Conservation (phyloP, 2,797 vertebrate species). For the Clarias platycephalus region DNA sequence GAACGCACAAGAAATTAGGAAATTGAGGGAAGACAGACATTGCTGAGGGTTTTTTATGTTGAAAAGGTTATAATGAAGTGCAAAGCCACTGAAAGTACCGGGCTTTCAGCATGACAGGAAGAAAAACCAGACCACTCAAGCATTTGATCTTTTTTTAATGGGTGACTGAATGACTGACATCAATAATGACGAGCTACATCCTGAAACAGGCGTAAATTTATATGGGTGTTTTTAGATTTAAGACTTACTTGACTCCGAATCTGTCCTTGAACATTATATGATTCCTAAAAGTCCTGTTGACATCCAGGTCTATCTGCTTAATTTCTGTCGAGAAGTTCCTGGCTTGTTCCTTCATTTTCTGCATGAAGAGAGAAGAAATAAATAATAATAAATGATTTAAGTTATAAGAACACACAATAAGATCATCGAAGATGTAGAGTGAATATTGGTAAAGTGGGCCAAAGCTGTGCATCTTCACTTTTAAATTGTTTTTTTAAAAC, state of each 20-base stretch:
- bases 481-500: too few species aligned
- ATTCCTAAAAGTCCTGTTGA: slow-evolving; percentile 92
- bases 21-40: not conserved
- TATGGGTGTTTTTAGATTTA: not conserved
- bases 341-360: slow-evolving; percentile 92
- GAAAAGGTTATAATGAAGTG: not conserved
- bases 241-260: slow-evolving; percentile 88
- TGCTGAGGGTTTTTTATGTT: not conserved
- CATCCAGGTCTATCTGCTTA: slow-evolving; percentile 90
- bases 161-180: too few species aligned
- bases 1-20: not conserved
- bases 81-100: not conserved
- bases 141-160: not conserved
- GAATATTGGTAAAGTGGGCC: too few species aligned
- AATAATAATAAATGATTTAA: not conserved
- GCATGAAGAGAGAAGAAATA: slow-evolving; percentile 22
- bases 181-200: not conserved
- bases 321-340: slow-evolving; percentile 83
- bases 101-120: slow-evolving; percentile 8
- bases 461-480: too few species aligned
- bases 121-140: not conserved
- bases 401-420: not conserved
- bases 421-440: too few species aligned
- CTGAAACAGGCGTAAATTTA: not conserved
- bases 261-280: slow-evolving; percentile 93